Conservation (phyloP, 2,797 vertebrate genomes). For the Anabas testudineus region DNA sequence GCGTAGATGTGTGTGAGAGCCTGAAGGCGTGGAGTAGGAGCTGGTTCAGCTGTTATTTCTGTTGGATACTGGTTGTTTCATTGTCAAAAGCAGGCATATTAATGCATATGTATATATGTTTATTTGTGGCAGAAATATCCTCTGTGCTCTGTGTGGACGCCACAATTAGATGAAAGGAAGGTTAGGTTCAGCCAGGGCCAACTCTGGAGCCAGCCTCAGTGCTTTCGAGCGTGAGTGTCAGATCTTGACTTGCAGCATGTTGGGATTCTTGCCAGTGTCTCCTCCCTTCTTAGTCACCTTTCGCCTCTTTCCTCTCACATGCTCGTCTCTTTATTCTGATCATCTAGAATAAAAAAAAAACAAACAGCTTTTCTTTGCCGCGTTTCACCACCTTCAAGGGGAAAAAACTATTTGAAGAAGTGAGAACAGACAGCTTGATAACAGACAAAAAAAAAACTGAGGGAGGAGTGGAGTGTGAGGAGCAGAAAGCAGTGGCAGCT, state of each 20-base stretch:
- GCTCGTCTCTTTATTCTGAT: conserved; percentile 23
- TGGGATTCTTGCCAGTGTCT: conserved; percentile 59
- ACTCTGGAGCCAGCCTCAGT: conserved; percentile 9
- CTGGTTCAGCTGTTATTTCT: conserved; percentile 27
- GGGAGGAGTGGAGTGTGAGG: conserved; percentile 26
- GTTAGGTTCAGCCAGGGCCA: conserved; percentile 9
- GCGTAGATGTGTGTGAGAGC: conserved; percentile 26
- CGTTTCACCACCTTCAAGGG: conserved; percentile 4
- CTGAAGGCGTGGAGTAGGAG: conserved; percentile 46
- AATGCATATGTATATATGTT: background rate
- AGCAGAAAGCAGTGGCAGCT: conserved; percentile 27
- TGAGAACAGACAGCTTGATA: conserved; percentile 2
- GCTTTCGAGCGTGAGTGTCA: conserved; percentile 43
- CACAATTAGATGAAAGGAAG: conserved; percentile 27
- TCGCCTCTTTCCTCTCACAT: conserved; percentile 50
- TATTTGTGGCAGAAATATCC: background rate
- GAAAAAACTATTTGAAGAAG: conserved; percentile 33
- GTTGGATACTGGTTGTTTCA: conserved; percentile 19
- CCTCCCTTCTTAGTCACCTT: conserved; percentile 58
- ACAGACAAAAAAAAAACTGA: conserved; percentile 12
- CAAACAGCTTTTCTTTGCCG: conserved; percentile 15
- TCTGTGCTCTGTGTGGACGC: background rate
- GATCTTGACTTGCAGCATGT: conserved; percentile 64
- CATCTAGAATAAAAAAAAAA: conserved; percentile 8
- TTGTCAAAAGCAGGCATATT: conserved; percentile 8